Base-by-base conservation (phyloP, 1,140 invertebrate genomes). In the Oscheius sp. region DNA sequence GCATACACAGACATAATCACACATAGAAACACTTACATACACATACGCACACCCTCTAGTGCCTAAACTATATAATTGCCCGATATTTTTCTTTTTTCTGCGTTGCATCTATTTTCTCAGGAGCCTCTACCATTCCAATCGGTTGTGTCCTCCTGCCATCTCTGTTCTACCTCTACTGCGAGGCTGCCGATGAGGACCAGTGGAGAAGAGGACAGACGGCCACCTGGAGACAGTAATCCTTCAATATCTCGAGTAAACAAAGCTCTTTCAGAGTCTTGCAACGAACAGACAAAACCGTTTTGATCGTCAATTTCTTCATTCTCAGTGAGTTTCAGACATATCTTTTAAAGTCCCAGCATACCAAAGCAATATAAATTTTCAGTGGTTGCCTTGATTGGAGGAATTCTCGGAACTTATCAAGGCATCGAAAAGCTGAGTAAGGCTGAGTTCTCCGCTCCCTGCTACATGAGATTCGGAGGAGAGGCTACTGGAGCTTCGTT, bases 181-280 rank as follows among this genome's bases (percentile, higher is more conserved):
- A 75, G 34, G 75, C 75, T 4, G 66, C 75, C 1, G 63, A 58
- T 31, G 75, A 76, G 52, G 72, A 76, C 2, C 62, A 76, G 52
- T 76, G 75, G 75, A 31, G 64, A 26, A 76, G 75, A 46, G 71
- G 71, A 29, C 52, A 63, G 28, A 75, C 74, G 61, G 71, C 75
- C 26, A 52, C 64, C 15, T 36, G 76, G 31, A 67, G 52, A 61
- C 42, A 73, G 71, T n/a, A n/a, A n/a, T n/a, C 13, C 13, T n/a
- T 13, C 13, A 7, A 55, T 7, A 38, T 32, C 20, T 10, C 26
- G 0, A 55, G 38, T 0, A 55, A 15, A 23, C 1, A 10, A 58
- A 29, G 31, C 36, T 73, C 46, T 45, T 68, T 64, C 34, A n/a
- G n/a, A n/a, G 75, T 76, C 1, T 18, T 73, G 26, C 75, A 68